phyloP scores from a whole-genome alignment of 2,113 vertebrate species.

The Naja naja region DNA sequence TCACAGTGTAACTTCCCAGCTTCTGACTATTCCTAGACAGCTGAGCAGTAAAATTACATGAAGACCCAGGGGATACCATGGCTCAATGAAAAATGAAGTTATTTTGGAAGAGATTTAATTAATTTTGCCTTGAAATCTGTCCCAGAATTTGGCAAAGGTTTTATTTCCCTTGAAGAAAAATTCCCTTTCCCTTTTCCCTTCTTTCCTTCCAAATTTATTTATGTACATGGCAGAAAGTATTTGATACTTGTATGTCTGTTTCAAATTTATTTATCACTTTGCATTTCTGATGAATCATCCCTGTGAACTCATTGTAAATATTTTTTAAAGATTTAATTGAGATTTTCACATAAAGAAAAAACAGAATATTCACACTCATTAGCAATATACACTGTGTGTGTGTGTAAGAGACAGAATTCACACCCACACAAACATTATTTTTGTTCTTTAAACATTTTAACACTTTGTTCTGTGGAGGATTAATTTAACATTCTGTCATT shows the following conservation, averaged over 20 bases:
- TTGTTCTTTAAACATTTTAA: not conserved
- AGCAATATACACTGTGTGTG: not conserved
- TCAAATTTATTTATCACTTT: not conserved
- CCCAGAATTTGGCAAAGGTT: not conserved
- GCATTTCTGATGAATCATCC: not conserved
- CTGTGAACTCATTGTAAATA: not conserved
- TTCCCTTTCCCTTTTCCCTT: not conserved
- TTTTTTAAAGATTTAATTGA: not conserved
- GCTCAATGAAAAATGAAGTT: not conserved
- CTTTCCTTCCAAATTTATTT: not conserved
- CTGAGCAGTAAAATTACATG: not conserved
- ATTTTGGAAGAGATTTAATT: not conserved
- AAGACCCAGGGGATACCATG: not conserved
- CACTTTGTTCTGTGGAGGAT: not conserved
- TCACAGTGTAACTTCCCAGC: not conserved
- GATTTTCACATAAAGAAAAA: not conserved
- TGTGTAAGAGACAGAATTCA: not conserved
- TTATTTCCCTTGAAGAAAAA: not conserved
- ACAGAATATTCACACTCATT: not conserved
- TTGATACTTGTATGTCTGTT: not conserved
- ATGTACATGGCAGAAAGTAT: not conserved
- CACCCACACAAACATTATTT: not conserved
- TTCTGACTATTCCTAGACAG: not conserved
- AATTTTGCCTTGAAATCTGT: not conserved
- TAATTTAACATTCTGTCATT: not conserved